Base-by-base conservation (phyloP, 2,888 invertebrate species). In the Onchidella celtica region DNA sequence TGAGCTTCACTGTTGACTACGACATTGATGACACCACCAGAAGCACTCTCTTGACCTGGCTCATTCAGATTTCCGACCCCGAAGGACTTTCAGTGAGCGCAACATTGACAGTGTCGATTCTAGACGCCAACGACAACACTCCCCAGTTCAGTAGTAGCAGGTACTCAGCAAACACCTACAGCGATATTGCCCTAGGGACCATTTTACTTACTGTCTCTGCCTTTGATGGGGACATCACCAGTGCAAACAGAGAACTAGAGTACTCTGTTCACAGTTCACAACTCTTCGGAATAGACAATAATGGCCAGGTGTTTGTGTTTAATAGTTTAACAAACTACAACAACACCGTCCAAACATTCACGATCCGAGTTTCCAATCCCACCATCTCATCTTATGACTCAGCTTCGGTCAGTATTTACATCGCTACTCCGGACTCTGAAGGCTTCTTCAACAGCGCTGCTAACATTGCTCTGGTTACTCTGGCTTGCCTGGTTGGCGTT, bases 391-490 rank as follows among this genome's bases (percentile, higher is more conserved):
- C 57, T 24, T 70, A 40, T 21, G 78, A 79, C 66, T 38, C 78
- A 2, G 59, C 61, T n/a, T 57, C 69, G 2, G 32, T 79, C 21
- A 0, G 24, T 14, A 34, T 79, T 14, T 69, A 24, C 38, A 29
- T 79, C 9, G 27, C 65, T 4, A 36, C 57, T 36, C 24, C 32
- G 21, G n/a, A 9, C 57, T 24, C 27, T 36, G 70, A 70, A 1
- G 61, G 29, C 47, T 79, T 79, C n/a, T 79, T 69, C 36, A 70
- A 79, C 38, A 40, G 27, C 29, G 78, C 59, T n/a, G 78, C 59
- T 29, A 79, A 79, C 63, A 61, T 79, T 36, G 78, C 70, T 9
- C 70, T 69, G 78, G 69, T 79, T 27, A 70, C 61, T 4, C n/a
- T 79, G n/a, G 32, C 32, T 1, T 36, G 59, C 17, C n/a, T 69